phyloP scores from a whole-genome alignment of 1,140 invertebrate genomes.

The Conopomorpha cramerella region DNA sequence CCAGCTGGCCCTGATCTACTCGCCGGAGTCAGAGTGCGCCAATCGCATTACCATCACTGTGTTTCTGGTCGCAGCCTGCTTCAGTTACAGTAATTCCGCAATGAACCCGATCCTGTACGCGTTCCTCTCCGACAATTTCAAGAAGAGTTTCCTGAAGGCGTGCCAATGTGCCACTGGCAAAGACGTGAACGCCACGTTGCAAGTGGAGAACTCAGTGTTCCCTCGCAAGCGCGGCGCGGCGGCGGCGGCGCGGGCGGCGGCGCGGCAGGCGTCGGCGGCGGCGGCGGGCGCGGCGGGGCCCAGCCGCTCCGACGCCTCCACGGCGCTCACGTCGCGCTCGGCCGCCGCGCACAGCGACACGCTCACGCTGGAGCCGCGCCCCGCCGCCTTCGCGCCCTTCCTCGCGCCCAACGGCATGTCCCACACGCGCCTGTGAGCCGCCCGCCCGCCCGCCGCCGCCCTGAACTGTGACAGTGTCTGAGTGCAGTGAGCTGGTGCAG shows the following conservation, averaged over 20 bases:
- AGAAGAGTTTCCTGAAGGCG: conserved; percentile 92
- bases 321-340: not conserved
- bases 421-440: not conserved
- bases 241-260: not conserved
- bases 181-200: conserved; percentile 84
- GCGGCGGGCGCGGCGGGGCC: not conserved
- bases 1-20: conserved; percentile 73
- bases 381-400: not conserved
- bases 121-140: conserved; percentile 92
- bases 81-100: conserved; percentile 96
- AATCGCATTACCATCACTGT: conserved; percentile 75
- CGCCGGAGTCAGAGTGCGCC: conserved; percentile 69
- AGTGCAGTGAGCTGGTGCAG: not conserved
- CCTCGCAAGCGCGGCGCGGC: conserved; percentile 39
- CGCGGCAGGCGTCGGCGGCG: not conserved
- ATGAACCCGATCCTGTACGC: conserved; percentile 98
- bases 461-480: not conserved
- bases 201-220: conserved; percentile 90
- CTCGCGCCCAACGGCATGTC: not conserved
- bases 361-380: not conserved
- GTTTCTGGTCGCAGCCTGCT: conserved; percentile 81
- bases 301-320: not conserved
- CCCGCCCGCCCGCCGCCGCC: too few relatives aligned
- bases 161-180: conserved; percentile 82
- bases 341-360: not conserved